Conservation (phyloP, 2,888 invertebrate species). For the Stenodema calcarata region DNA sequence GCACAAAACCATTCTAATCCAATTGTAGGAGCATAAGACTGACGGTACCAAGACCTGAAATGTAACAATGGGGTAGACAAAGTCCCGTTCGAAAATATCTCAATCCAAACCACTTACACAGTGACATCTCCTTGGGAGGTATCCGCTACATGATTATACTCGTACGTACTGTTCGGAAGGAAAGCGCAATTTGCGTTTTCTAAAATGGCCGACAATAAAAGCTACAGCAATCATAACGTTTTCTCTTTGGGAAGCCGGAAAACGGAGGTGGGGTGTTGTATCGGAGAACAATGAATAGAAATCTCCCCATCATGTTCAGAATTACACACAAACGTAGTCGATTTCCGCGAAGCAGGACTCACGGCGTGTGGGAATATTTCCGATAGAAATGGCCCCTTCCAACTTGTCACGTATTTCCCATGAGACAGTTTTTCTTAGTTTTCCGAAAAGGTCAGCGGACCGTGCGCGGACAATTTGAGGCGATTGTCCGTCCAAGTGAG, state of each 20-base stretch:
- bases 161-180: neutral
- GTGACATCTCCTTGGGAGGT: neutral
- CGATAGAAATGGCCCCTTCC: slow-evolving; percentile 10
- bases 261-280: slow-evolving; percentile 1
- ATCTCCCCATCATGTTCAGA: slow-evolving; percentile 16
- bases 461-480: slow-evolving; percentile 15
- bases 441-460: slow-evolving; percentile 38
- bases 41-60: too few species aligned
- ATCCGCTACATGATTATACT: neutral
- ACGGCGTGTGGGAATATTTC: slow-evolving; percentile 24
- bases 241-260: slow-evolving; percentile 6
- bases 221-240: neutral
- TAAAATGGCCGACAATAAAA: neutral
- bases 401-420: slow-evolving; percentile 41
- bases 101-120: neutral
- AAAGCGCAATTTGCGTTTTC: slow-evolving; percentile 13
- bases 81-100: neutral
- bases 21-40: neutral
- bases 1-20: too few species aligned
- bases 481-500: slow-evolving; percentile 21
- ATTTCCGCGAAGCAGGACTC: neutral
- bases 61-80: neutral
- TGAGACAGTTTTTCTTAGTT: slow-evolving; percentile 31
- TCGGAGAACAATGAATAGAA: slow-evolving; percentile 27
- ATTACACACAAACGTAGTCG: neutral